Conservation (phyloP, 2,888 invertebrate species). For the Agrotis segetum region DNA sequence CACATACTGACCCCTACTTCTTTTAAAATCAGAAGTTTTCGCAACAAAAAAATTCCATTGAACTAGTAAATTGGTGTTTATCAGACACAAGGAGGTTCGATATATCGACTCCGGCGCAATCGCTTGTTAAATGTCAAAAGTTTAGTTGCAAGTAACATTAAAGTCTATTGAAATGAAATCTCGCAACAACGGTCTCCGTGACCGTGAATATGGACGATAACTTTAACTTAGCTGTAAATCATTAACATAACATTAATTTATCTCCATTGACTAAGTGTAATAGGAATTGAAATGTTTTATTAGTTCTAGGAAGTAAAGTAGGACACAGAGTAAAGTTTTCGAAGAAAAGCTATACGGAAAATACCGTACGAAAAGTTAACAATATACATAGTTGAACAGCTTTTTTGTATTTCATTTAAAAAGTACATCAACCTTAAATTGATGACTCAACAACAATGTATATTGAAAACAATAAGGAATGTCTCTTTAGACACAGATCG, state of each 20-base stretch:
- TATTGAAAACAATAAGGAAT: slow-evolving; percentile 35
- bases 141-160: slow-evolving; percentile 49
- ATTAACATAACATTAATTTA: slow-evolving; percentile 38
- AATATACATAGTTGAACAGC: not conserved
- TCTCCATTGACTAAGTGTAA: not conserved
- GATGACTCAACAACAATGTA: slow-evolving; percentile 33
- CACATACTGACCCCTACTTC: not conserved
- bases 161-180: slow-evolving; percentile 52
- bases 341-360: not conserved
- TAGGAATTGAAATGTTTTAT: slow-evolving; percentile 12
- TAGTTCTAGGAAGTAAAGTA: slow-evolving; percentile 20
- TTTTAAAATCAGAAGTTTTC: slow-evolving; percentile 28
- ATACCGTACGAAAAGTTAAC: not conserved
- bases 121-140: slow-evolving; percentile 59
- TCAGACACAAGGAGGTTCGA: slow-evolving; percentile 50
- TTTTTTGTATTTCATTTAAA: slow-evolving; percentile 7
- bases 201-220: slow-evolving; percentile 54
- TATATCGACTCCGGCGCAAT: slow-evolving; percentile 41
- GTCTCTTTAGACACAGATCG: slow-evolving; percentile 57
- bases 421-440: slow-evolving; percentile 17
- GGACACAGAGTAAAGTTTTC: not conserved
- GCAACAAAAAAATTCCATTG: slow-evolving; percentile 34
- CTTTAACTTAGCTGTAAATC: slow-evolving; percentile 19
- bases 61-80: slow-evolving; percentile 45
- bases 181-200: slow-evolving; percentile 55